Percentiles rank a stretch among this genome's conserved stretches.
Evolutionary conservation across 2,888 invertebrate genomes (phyloP).

Genomic region (Laothoe populi): DNA sequence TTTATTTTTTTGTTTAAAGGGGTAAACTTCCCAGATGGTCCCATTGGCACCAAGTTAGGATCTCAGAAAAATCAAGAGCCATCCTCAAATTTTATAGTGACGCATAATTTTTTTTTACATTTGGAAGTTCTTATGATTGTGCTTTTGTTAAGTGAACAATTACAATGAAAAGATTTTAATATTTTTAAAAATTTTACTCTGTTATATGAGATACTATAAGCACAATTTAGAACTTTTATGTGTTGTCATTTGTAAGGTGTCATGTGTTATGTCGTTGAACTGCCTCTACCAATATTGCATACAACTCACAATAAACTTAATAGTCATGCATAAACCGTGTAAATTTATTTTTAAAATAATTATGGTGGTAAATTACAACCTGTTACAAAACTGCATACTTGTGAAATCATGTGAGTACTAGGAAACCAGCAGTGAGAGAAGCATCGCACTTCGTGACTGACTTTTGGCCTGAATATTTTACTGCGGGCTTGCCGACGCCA

Average conservation of each 20-base stretch:
- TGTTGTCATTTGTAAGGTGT: background rate
- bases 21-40: too few species aligned
- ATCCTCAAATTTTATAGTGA: too few species aligned
- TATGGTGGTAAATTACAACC: background rate
- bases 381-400: conserved; percentile 24
- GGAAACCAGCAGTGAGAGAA: conserved; percentile 56
- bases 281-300: background rate
- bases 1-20: too few species aligned
- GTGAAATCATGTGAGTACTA: conserved; percentile 44
- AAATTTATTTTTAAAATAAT: background rate
- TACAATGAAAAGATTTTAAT: too few species aligned
- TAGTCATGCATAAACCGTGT: background rate
- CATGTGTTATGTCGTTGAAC: background rate
- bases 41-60: too few species aligned
- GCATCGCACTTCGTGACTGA: conserved; percentile 72
- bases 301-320: background rate
- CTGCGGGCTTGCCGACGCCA: conserved; percentile 59
- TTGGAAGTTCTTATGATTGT: too few species aligned
- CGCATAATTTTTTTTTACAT: too few species aligned
- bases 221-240: too few species aligned
- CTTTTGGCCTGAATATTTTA: conserved; percentile 82
- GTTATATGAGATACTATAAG: too few species aligned
- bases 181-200: too few species aligned
- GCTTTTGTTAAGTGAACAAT: too few species aligned
- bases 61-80: too few species aligned